Evolutionary conservation across 2,797 vertebrate genomes (phyloP).

Genomic region (Pseudochirops cupreus): DNA sequence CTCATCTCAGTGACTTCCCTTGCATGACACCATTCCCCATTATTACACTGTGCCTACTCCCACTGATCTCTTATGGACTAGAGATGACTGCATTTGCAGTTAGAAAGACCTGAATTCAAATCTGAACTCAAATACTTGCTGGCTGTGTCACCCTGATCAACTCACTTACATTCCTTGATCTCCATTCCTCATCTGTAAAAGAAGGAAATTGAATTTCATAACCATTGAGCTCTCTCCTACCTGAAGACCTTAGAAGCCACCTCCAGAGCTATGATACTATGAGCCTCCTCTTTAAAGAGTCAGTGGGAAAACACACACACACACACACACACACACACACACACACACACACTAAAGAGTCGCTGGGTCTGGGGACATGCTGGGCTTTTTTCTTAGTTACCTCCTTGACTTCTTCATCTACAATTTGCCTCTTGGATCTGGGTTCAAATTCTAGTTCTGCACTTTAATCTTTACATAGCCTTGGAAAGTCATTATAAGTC

Average conservation of each 20-base stretch:
- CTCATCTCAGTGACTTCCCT: not conserved
- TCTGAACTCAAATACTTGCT: not conserved
- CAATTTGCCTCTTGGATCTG: not conserved
- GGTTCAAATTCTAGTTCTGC: not conserved
- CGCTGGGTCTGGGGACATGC: not conserved
- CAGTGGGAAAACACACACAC: not conserved
- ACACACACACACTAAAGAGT: too few species aligned
- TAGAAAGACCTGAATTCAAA: not conserved
- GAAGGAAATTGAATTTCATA: not conserved
- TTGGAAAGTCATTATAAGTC: not conserved
- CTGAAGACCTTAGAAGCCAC: not conserved
- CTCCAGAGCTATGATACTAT: not conserved
- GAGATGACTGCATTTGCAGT: not conserved
- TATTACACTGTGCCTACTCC: not conserved
- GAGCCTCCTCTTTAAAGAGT: not conserved
- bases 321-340: too few species aligned
- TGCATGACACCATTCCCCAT: fast-evolving
- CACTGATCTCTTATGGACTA: not conserved
- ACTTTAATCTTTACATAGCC: not conserved
- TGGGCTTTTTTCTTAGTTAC: not conserved
- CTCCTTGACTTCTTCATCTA: not conserved
- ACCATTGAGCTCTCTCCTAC: not conserved
- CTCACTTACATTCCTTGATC: not conserved
- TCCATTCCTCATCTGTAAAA: not conserved
- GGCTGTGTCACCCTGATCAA: not conserved